These are phyloP conservation scores for Macrobrachium rosenbergii DNA, from an alignment of 1,140 invertebrate species.

Conservation along the genomic window DNA sequence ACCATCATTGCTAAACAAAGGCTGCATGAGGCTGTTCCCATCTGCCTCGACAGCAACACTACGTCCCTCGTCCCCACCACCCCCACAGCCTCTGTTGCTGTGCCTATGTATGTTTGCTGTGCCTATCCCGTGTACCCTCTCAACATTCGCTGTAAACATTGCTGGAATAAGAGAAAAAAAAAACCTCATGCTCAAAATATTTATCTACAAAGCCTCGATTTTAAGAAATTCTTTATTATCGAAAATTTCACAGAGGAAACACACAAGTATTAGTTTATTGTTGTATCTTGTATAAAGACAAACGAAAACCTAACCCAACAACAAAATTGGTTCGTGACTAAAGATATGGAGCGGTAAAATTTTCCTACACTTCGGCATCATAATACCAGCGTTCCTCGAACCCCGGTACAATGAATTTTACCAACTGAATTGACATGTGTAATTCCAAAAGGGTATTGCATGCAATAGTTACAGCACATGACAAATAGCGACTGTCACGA, in stretches of 20 bases:
- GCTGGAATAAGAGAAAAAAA: background rate
- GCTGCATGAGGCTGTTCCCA: slow-evolving; percentile 44
- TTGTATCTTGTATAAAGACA: background rate
- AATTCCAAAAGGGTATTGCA: background rate
- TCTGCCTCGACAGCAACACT: slow-evolving; percentile 22
- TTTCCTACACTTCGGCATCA: slow-evolving; percentile 40
- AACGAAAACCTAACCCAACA: background rate
- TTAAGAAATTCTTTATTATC: background rate
- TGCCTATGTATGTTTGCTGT: slow-evolving; percentile 16
- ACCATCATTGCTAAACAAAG: slow-evolving; percentile 46
- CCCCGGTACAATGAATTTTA: slow-evolving; percentile 33
- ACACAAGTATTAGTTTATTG: background rate
- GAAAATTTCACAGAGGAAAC: background rate
- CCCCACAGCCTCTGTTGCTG: slow-evolving; percentile 15
- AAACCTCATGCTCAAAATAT: background rate
- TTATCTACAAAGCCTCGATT: too few relatives aligned
- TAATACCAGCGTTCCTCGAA: slow-evolving; percentile 18
- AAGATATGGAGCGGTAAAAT: slow-evolving; percentile 40
- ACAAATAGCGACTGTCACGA: background rate
- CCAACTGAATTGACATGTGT: background rate
- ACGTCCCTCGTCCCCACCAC: background rate
- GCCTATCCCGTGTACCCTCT: slow-evolving; percentile 4
- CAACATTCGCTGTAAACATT: background rate
- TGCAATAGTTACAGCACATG: background rate
- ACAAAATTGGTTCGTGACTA: slow-evolving; percentile 38